Evolutionary conservation across 2,113 vertebrate genomes (phyloP).

Genomic region (Clarias macrocephalus): DNA sequence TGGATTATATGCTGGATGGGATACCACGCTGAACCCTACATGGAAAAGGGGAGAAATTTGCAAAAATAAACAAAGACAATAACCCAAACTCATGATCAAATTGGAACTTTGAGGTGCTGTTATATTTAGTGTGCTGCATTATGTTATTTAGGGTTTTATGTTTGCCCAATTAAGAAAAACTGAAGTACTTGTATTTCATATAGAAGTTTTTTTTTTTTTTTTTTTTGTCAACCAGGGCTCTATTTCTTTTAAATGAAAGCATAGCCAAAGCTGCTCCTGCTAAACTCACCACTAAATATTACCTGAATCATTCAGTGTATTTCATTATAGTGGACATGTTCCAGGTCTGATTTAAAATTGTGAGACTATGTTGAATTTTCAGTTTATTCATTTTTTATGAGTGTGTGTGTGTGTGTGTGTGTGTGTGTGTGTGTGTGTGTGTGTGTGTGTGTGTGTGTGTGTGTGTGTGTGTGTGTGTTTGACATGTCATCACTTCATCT

Average conservation of each 20-base stretch:
- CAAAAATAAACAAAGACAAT: neutral
- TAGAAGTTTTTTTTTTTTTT: neutral
- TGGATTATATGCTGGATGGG: no score
- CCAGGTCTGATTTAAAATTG: neutral
- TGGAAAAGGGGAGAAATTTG: neutral
- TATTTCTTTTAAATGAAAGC: neutral
- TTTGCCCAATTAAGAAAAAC: slow-evolving; percentile 1
- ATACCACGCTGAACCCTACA: neutral
- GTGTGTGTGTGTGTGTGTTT: neutral
- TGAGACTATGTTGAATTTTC: neutral
- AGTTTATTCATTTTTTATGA: neutral
- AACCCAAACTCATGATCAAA: neutral
- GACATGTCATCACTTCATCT: slow-evolving; percentile 6
- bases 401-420: neutral
- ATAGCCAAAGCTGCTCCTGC: neutral
- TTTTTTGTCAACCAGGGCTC: no score
- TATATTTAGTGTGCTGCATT: slow-evolving; percentile 1
- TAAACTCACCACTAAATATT: neutral
- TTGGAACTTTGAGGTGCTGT: neutral
- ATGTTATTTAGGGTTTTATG: neutral
- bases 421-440: neutral
- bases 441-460: neutral
- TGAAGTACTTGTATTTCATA: neutral
- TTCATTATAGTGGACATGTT: neutral
- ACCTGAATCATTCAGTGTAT: neutral